These are phyloP conservation scores for Clarias fuscus DNA, from an alignment of 2,797 vertebrate genomes.

Conservation along the genomic window DNA sequence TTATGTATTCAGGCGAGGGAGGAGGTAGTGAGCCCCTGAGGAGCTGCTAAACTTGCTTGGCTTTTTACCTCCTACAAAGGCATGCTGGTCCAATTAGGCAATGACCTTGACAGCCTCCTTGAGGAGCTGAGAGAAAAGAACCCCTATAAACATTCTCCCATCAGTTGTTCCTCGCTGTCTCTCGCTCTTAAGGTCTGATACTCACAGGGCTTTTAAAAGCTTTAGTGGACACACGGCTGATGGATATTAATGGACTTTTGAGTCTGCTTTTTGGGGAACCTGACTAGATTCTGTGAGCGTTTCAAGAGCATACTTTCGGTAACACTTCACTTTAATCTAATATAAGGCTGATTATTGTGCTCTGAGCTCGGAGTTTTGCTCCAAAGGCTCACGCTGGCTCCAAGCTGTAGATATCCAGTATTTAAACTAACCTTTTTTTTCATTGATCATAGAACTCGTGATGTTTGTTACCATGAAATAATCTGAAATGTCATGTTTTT, in stretches of 20 bases:
- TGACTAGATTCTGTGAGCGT: not conserved
- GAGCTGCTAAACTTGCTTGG: slow-evolving; percentile 64
- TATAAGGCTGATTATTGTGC: not conserved
- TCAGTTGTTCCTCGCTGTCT: not conserved
- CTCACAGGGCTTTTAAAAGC: slow-evolving; percentile 10
- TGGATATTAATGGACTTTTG: slow-evolving; percentile 9
- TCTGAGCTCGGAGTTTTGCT: not conserved
- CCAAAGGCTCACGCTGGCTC: not conserved
- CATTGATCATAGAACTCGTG: not conserved
- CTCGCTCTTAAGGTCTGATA: not conserved
- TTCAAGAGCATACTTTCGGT: not conserved
- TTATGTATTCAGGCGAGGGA: slow-evolving; percentile 65
- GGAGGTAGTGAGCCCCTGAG: slow-evolving; percentile 57
- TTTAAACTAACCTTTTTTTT: not conserved
- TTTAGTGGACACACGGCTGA: not conserved
- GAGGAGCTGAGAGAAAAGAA: not conserved
- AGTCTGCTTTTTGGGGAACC: not conserved
- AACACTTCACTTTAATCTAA: slow-evolving; percentile 1
- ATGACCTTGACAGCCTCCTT: slow-evolving; percentile 30
- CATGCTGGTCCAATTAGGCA: slow-evolving; percentile 65
- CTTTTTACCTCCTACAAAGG: slow-evolving; percentile 65
- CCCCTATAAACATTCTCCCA: not conserved
- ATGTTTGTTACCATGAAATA: not conserved
- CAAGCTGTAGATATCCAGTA: not conserved
- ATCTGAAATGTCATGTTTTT: not conserved